phyloP scores from a whole-genome alignment of 2,888 invertebrate genomes.

The Eupeodes luniger region DNA sequence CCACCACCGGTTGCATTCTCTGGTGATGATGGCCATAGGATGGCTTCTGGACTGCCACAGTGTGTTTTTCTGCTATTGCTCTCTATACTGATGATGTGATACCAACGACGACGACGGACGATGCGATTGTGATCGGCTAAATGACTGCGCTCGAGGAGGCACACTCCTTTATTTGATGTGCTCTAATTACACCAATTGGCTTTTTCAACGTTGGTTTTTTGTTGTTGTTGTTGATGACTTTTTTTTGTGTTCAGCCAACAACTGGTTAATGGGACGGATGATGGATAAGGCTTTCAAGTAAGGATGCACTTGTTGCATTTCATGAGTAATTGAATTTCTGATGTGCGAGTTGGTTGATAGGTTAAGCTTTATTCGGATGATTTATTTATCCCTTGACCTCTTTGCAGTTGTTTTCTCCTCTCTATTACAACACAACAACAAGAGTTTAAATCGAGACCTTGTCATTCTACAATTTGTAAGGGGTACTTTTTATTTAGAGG shows the following conservation, averaged over 20 bases:
- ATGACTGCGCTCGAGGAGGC: slow-evolving; percentile 10
- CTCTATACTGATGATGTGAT: not conserved
- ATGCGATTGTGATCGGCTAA: slow-evolving; percentile 36
- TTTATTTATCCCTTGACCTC: not conserved
- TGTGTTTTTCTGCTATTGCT: not conserved
- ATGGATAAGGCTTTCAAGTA: slow-evolving; percentile 14
- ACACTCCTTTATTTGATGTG: slow-evolving; percentile 7
- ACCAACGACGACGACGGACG: not conserved
- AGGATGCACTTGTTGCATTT: slow-evolving; percentile 15
- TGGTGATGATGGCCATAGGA: too few species aligned
- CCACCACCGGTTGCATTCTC: slow-evolving; percentile 30
- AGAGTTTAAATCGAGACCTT: too few species aligned
- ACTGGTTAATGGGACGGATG: slow-evolving; percentile 1
- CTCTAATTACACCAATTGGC: slow-evolving; percentile 31
- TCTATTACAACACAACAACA: too few species aligned
- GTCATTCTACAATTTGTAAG: too few species aligned
- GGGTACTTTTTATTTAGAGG: too few species aligned
- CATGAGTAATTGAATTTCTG: slow-evolving; percentile 23
- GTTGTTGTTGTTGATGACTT: not conserved
- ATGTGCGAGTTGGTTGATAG: not conserved
- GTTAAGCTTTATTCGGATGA: not conserved
- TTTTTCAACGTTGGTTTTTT: slow-evolving; percentile 23
- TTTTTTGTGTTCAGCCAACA: not conserved
- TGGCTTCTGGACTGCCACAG: too few species aligned
- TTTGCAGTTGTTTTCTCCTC: not conserved